Evolutionary conservation across 2,888 invertebrate genomes (phyloP), one percentile per base, ranked within the genome.

Genomic region (Carabus problematicus): DNA sequence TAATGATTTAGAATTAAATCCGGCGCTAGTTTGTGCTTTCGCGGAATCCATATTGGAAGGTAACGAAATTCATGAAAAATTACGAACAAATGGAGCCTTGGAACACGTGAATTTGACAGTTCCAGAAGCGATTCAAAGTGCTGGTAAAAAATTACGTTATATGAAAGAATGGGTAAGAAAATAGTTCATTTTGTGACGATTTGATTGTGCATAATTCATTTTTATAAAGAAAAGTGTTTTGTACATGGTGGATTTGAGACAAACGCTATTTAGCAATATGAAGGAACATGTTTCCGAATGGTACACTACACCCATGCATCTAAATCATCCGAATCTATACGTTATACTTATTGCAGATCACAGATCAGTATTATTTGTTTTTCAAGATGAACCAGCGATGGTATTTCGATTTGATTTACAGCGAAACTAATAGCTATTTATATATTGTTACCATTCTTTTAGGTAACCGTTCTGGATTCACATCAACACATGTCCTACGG

Each of bases 21-120:
- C 71, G n/a, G 76, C 79, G 39, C 76, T 87, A 45, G 81, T 85
- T 72, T 78, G 82, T 59, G 77, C 85, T 11, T 82, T 87, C 69
- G 87, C 85, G 1, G 79, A 82, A 72, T 84, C 86, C 43, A 87
- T 88, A 75, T 78, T 85, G 72, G 84, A 85, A 75, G 88, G 88
- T n/a, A 88, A 88, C 74, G 78, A 78, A 54, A 85, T 84, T 19
- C 86, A 88, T 74, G 82, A 79, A 76, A 82, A 77, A 75, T 81
- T 82, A 63, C 85, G 79, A 76, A 73, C 75, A 72, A 81, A 78
- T 75, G 83, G 77, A 72, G 78, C 72, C 71, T 75, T 84, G 16
- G 75, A 75, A 62, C 82, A 84, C 74, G 77, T 82, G 8, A 85
- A 85, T 78, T 78, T 86, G 42, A 85, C 84, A 63, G 84, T 86